These are phyloP conservation scores for Drosophila infuscata DNA, from an alignment of 2,888 invertebrate genomes.

Conservation along the genomic window DNA sequence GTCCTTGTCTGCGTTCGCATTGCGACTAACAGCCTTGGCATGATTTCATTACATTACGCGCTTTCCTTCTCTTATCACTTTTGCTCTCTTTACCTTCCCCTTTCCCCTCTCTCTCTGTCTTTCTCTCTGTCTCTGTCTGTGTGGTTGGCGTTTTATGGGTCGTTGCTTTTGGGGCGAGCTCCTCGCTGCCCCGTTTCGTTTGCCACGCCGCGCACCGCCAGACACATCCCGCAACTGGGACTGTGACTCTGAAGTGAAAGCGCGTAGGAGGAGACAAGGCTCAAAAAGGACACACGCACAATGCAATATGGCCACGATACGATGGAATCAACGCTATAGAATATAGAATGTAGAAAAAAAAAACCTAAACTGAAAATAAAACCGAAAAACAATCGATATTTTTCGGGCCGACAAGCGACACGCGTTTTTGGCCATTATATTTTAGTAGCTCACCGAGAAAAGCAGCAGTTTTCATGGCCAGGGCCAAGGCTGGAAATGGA, in stretches of 20 bases:
- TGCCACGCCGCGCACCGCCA: constrained; percentile 72
- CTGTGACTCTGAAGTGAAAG: constrained; percentile 39
- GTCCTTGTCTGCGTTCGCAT: constrained; percentile 36
- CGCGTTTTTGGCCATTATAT: constrained; percentile 38
- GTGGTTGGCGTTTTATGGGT: constrained; percentile 60
- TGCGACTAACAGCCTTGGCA: constrained; percentile 71
- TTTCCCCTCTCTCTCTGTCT: background rate
- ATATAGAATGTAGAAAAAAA: background rate
- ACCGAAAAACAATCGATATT: constrained; percentile 64
- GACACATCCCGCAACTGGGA: constrained; percentile 57
- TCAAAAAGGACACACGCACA: constrained; percentile 66
- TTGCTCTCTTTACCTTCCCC: background rate
- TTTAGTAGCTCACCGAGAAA: constrained; percentile 29
- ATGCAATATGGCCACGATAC: constrained; percentile 13
- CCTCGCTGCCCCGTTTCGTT: constrained; percentile 2
- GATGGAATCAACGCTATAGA: background rate
- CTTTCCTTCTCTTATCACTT: constrained; percentile 32
- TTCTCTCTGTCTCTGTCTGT: background rate
- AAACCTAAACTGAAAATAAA: background rate
- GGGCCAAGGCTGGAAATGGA: constrained; percentile 22
- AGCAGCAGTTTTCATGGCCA: constrained; percentile 25
- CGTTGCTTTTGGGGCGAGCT: constrained; percentile 38
- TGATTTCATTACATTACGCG: constrained; percentile 74
- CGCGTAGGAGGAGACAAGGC: constrained; percentile 29
- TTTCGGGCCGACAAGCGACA: constrained; percentile 51